Percentiles rank a stretch among this genome's conserved stretches.
phyloP scores from a whole-genome alignment of 2,797 vertebrate species.

The Tadarida brasiliensis region DNA sequence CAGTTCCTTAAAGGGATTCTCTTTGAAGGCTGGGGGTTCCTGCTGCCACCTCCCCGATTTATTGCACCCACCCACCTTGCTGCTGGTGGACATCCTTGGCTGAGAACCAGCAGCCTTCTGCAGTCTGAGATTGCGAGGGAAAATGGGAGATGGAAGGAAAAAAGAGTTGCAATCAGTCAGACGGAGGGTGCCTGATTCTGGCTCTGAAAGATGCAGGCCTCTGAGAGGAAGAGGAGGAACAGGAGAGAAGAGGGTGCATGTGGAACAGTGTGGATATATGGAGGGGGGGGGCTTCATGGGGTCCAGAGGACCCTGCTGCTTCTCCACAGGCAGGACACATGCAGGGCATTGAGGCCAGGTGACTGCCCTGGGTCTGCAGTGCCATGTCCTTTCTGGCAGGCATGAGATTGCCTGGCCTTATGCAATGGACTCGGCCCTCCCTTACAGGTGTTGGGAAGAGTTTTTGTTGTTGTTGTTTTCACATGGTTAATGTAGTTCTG shows the following conservation, averaged over 20 bases:
- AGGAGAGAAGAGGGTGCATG: neutral
- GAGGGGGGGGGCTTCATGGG: neutral
- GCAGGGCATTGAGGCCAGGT: neutral
- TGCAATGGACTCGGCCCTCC: neutral
- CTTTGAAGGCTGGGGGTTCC: neutral
- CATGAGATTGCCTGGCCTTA: neutral
- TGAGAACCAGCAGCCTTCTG: neutral
- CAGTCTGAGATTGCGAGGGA: neutral
- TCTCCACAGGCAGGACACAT: no score
- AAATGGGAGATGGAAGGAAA: neutral
- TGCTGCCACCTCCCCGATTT: neutral
- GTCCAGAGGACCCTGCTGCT: neutral
- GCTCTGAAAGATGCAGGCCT: neutral
- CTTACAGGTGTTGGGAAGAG: neutral
- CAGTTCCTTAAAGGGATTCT: neutral
- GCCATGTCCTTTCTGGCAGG: neutral
- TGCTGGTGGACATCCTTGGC: neutral
- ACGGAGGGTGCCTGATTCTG: neutral
- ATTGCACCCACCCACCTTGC: neutral
- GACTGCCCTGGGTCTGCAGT: neutral
- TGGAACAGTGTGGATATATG: neutral
- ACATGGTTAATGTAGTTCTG: neutral
- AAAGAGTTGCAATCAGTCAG: neutral
- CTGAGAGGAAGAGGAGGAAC: neutral
- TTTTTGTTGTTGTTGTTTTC: neutral